Base-by-base conservation (phyloP, 2,888 invertebrate species). In the Griposia aprilina region DNA sequence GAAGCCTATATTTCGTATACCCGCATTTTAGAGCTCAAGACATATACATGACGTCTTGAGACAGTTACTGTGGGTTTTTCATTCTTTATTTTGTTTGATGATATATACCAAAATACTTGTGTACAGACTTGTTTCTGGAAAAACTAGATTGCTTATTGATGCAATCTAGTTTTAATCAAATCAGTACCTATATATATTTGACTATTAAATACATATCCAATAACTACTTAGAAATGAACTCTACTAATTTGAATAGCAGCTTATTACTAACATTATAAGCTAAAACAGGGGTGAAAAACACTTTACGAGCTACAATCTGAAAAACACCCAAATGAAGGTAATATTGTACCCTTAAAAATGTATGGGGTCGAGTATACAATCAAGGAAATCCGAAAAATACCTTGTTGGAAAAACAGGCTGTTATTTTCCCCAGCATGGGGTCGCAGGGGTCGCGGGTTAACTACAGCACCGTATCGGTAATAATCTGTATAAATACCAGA, bases 401-500 rank as follows among this genome's bases (percentile, higher is more conserved):
- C 30, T 13, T 75, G 30, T 72, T 71, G 45, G 45, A 72, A 83
- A 78, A 62, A 59, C 30, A 76, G 52, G 55, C 78, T 83, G 81
- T 85, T 86, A 85, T 88, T 89, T 89, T 78, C 78, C 85, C 80
- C 75, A 52, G 59, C 52, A 68, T 68, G 78, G 79, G 83, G 78
- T 86, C 71, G 80, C 73, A 81, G 80, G 80, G 84, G 83, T 84
- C 67, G 81, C 50, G 78, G 74, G 85, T 80, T 85, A 76, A 73
- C 79, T 69, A 80, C 67, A 65, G 55, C 71, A 65, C 68, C 68
- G 57, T 55, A 60, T 60, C 26, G 30, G 63, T 36, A 36, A 36
- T 36, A 36, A 36, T 36, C 30, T 1, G 30, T 87, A 91, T 91
- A 90, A 88, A 91, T 87, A 87, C 59, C 68, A 84, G 57, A n/a